Evolutionary conservation across 2,888 invertebrate species (phyloP).

Genomic region (Acronicta leporina): DNA sequence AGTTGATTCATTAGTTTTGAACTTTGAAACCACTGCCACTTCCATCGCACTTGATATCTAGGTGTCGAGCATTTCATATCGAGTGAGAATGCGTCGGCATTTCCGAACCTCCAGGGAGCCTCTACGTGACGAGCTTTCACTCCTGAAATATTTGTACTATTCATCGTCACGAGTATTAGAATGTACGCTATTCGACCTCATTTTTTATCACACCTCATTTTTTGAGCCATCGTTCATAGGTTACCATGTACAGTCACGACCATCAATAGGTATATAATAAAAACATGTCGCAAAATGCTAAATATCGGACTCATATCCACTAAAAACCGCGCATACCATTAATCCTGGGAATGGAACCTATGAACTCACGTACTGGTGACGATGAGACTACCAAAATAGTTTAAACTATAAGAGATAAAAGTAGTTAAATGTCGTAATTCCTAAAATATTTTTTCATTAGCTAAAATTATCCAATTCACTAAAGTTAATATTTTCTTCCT

Average conservation of each 20-base stretch:
- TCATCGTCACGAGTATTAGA: slow-evolving; percentile 82
- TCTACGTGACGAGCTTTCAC: slow-evolving; percentile 81
- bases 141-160: slow-evolving; percentile 85
- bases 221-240: slow-evolving; percentile 21
- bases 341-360: too few species aligned
- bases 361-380: too few species aligned
- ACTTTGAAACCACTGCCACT: neutral
- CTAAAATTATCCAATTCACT: too few species aligned
- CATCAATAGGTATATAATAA: too few species aligned
- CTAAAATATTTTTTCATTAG: too few species aligned
- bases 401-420: too few species aligned
- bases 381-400: too few species aligned
- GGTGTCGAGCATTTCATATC: slow-evolving; percentile 79
- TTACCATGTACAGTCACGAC: neutral
- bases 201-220: slow-evolving; percentile 60
- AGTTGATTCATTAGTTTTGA: too few species aligned
- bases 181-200: slow-evolving; percentile 71
- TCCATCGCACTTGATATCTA: slow-evolving; percentile 11
- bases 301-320: too few species aligned
- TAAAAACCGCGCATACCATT: too few species aligned
- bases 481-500: neutral
- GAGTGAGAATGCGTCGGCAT: slow-evolving; percentile 81
- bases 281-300: too few species aligned
- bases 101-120: slow-evolving; percentile 74
- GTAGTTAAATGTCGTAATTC: too few species aligned